Evolutionary conservation across 2,797 vertebrate genomes (phyloP).

Genomic region (Telmatherina bonti): DNA sequence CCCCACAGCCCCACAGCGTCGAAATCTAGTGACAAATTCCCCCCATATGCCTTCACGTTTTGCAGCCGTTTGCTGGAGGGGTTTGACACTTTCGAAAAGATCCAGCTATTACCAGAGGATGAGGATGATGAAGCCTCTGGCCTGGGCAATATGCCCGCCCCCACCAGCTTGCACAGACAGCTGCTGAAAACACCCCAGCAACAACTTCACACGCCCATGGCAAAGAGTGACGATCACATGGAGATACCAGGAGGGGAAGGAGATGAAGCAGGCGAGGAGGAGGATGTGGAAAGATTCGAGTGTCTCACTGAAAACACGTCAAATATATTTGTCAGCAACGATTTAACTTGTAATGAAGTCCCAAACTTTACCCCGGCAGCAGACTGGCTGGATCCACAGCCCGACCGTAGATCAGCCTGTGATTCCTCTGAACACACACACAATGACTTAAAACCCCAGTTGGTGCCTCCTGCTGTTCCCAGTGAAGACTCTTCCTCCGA

Average conservation of each 20-base stretch:
- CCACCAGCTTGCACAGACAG: slow-evolving; percentile 53
- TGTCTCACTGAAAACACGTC: slow-evolving; percentile 30
- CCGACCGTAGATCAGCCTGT: slow-evolving; percentile 17
- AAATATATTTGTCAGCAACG: slow-evolving; percentile 30
- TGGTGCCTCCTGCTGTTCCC: slow-evolving; percentile 2
- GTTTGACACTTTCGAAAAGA: slow-evolving; percentile 84
- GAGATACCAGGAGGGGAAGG: slow-evolving; percentile 26
- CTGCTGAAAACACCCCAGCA: slow-evolving; percentile 48
- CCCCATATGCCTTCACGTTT: slow-evolving; percentile 46
- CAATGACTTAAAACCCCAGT: slow-evolving; percentile 26
- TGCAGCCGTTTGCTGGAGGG: slow-evolving; percentile 25
- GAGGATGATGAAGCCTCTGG: slow-evolving; percentile 38
- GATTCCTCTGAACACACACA: slow-evolving; percentile 21
- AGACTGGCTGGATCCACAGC: slow-evolving; percentile 12
- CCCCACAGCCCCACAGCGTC: slow-evolving; percentile 21
- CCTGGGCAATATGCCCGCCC: slow-evolving; percentile 53
- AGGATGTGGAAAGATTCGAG: slow-evolving; percentile 28
- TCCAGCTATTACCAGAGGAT: slow-evolving; percentile 70
- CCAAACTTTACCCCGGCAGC: slow-evolving; percentile 30
- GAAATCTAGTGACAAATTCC: slow-evolving; percentile 47
- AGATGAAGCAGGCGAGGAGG: slow-evolving; percentile 12
- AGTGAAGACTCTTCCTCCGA: slow-evolving; percentile 4
- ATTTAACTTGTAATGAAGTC: slow-evolving; percentile 37
- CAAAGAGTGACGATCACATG: slow-evolving; percentile 26
- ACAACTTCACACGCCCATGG: slow-evolving; percentile 25